Conservation (phyloP, 2,888 invertebrate species). For the Smittia aterrima region DNA sequence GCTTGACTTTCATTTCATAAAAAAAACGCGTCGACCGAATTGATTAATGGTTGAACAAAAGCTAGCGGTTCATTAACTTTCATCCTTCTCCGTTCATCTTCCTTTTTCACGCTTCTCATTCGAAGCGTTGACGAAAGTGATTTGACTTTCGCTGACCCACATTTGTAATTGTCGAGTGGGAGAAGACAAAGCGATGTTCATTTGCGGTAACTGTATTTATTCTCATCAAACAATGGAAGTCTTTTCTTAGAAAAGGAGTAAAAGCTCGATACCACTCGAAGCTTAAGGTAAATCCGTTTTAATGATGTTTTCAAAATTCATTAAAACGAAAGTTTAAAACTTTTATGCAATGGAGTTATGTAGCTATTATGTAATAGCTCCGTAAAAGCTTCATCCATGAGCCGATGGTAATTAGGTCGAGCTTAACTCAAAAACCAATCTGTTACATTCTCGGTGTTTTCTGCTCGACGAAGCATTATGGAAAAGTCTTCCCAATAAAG, state of each 20-base stretch:
- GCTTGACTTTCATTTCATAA: neutral
- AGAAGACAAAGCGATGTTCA: too few species aligned
- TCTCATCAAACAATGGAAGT: neutral
- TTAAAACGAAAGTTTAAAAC: too few species aligned
- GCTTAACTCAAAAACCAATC: too few species aligned
- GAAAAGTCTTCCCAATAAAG: neutral
- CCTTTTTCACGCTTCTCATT: slow-evolving; percentile 19
- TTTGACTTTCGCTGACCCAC: slow-evolving; percentile 15
- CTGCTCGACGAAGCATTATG: neutral
- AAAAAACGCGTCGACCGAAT: neutral
- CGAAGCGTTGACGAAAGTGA: neutral
- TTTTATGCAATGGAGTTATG: neutral
- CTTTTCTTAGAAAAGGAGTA: too few species aligned
- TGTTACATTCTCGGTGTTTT: neutral
- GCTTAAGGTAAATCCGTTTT: too few species aligned
- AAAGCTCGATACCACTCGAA: too few species aligned
- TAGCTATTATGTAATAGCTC: neutral
- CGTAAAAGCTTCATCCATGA: too few species aligned
- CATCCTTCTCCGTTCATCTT: neutral
- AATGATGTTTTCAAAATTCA: neutral
- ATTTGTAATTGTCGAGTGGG: too few species aligned
- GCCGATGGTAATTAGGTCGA: too few species aligned
- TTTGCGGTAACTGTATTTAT: too few species aligned
- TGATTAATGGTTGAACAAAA: slow-evolving; percentile 31
- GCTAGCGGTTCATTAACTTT: slow-evolving; percentile 34